phyloP scores from a whole-genome alignment of 92 coral and sea anemone genomes.

The Muricea muricata region DNA sequence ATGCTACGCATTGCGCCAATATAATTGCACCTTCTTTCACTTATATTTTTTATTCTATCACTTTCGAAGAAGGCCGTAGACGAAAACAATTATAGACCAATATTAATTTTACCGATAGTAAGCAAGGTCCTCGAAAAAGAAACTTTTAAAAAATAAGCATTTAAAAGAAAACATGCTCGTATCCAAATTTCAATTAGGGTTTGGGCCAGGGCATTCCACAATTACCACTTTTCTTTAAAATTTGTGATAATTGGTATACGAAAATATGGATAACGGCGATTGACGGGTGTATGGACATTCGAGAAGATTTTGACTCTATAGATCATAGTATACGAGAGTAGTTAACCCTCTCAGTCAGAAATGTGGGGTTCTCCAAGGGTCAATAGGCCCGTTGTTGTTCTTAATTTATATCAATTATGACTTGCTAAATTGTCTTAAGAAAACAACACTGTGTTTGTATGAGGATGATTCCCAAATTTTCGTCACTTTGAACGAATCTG shows the following conservation, averaged over 20 bases:
- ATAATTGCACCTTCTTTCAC: too few relatives aligned
- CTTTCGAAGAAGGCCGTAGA: too few relatives aligned
- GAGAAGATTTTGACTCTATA: too few relatives aligned
- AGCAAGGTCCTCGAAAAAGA: too few relatives aligned
- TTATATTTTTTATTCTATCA: too few relatives aligned
- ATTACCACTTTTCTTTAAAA: conserved; percentile 49
- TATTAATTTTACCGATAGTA: too few relatives aligned
- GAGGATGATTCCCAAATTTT: not conserved
- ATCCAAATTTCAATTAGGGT: conserved; percentile 56
- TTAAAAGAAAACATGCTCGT: conserved; percentile 21
- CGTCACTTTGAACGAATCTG: not conserved
- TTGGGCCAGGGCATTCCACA: conserved; percentile 54
- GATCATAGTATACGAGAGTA: too few relatives aligned
- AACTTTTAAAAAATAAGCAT: too few relatives aligned
- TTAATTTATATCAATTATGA: conserved; percentile 20
- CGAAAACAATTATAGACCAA: too few relatives aligned
- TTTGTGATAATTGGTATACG: conserved; percentile 48
- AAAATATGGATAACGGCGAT: conserved; percentile 39
- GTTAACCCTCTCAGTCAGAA: not conserved
- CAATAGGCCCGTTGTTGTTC: conserved; percentile 43
- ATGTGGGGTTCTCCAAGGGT: conserved; percentile 55
- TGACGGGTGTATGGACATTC: too few relatives aligned
- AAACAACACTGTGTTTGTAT: too few relatives aligned
- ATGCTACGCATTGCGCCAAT: too few relatives aligned
- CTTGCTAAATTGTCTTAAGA: conserved; percentile 13